Evolutionary conservation across 2,797 vertebrate genomes (phyloP), one percentile per base, ranked within the genome.

Genomic region (Acridotheres tristis): DNA sequence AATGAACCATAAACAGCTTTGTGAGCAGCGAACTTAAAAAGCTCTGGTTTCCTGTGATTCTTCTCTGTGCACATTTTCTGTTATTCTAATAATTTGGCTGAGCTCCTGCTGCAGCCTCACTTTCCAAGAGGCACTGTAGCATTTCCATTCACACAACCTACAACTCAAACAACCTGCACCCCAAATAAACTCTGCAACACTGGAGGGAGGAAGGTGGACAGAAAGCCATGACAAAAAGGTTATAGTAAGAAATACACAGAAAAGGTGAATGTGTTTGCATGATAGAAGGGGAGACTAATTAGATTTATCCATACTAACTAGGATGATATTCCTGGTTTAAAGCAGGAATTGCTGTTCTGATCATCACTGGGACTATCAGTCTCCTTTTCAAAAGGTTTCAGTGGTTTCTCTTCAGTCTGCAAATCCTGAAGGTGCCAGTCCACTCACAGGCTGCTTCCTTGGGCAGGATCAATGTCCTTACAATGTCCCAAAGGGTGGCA

Each of bases 71-170:
- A 66, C 12, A 15, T 88, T 94, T 94, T 90, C 76, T 94, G 55
- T 81, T 94, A 53, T 86, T 91, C 36, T 38, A 78, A 38, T 48
- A 90, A 91, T 69, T 45, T 75, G 83, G 88, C 88, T 77, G 79
- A 85, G 47, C 61, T 91, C 72, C 73, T 89, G 65, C 88, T 88
- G 85, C 59, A 95, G 87, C 57, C 68, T 43, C 10, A 11, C 73
- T 79, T 30, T 89, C 53, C 74, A 51, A n/a, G 45, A 43, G 42
- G 63, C 51, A 58, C 36, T 43, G 30, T 2, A 66, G 54, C 43
- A 27, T 61, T 88, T 53, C 82, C 61, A 77, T 9, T 40, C 42
- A 30, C 16, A 29, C 27, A 67, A 42, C 36, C 73, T 26, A 27
- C 67, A 71, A 48, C 48, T 69, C 55, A 30, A 65, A n/a, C 32